Evolutionary conservation across 2,797 vertebrate genomes (phyloP).

Genomic region (Nothura maculosa): DNA sequence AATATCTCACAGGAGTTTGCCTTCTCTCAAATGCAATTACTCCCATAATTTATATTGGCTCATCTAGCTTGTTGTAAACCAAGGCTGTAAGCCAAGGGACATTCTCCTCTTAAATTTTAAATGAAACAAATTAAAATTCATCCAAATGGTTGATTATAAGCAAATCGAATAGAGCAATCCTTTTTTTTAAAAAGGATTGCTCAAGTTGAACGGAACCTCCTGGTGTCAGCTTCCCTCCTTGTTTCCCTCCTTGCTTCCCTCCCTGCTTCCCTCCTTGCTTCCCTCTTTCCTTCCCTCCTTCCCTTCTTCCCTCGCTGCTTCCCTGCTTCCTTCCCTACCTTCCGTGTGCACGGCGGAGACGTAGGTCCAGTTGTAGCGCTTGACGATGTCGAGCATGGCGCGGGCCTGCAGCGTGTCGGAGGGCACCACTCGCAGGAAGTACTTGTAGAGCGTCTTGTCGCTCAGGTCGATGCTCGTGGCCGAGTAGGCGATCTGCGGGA

Average conservation of each 20-base stretch:
- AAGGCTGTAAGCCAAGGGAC: neutral
- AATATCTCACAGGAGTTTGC: neutral
- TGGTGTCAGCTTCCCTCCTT: too few species aligned
- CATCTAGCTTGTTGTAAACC: neutral
- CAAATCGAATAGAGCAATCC: neutral
- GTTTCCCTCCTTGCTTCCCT: too few species aligned
- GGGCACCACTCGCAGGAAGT: slow-evolving; percentile 97
- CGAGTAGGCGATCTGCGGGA: slow-evolving; percentile 98
- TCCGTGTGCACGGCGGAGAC: slow-evolving; percentile 98
- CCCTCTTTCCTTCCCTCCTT: neutral
- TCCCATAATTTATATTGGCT: neutral
- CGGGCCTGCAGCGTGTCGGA: slow-evolving; percentile 96
- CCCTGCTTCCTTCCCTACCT: slow-evolving; percentile 80
- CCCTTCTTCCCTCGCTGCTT: too few species aligned
- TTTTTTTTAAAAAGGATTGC: too few species aligned
- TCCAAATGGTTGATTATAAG: slow-evolving; percentile 33
- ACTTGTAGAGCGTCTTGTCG: slow-evolving; percentile 98
- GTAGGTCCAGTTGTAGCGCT: slow-evolving; percentile 99
- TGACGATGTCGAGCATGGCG: slow-evolving; percentile 98
- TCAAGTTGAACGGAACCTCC: neutral
- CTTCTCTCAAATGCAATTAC: neutral
- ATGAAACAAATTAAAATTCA: neutral
- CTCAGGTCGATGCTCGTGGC: slow-evolving; percentile 98
- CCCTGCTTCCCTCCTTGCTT: too few species aligned
- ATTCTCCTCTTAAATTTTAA: neutral